Conservation (phyloP, 2,797 vertebrate genomes). For the Lagorchestes hirsutus region DNA sequence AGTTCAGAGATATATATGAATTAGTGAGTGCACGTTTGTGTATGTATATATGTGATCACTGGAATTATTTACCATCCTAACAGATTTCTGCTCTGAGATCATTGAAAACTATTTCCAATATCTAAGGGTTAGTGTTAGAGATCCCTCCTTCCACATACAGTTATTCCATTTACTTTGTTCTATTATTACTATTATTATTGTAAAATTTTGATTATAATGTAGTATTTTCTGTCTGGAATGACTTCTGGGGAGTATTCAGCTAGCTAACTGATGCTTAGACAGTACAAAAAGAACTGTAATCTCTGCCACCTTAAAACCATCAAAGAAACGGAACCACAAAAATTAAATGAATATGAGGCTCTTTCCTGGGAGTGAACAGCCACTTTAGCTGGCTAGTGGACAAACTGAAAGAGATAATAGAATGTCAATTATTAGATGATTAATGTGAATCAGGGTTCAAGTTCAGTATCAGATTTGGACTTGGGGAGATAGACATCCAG, state of each 20-base stretch:
- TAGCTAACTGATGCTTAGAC: background rate
- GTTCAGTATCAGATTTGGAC: background rate
- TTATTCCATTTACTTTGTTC: background rate
- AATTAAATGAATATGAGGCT: background rate
- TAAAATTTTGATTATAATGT: background rate
- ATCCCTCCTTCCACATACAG: background rate
- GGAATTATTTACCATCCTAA: background rate
- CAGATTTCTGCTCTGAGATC: background rate
- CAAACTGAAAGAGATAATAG: background rate
- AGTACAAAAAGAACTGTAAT: background rate
- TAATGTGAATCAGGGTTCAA: background rate
- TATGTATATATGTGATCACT: background rate
- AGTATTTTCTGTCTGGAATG: conserved; percentile 21
- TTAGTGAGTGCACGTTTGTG: background rate
- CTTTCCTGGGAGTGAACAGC: background rate
- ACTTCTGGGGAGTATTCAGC: background rate
- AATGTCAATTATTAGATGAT: background rate
- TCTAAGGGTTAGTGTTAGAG: background rate
- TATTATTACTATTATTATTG: background rate
- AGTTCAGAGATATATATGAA: background rate
- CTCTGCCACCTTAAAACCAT: background rate
- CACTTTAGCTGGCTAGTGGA: background rate
- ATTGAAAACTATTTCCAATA: background rate
- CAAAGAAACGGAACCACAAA: background rate
- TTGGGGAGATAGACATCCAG: conserved; percentile 1